Evolutionary conservation across 2,888 invertebrate genomes (phyloP), one percentile per base, ranked within the genome.

Genomic region (Ectemnius cavifrons): DNA sequence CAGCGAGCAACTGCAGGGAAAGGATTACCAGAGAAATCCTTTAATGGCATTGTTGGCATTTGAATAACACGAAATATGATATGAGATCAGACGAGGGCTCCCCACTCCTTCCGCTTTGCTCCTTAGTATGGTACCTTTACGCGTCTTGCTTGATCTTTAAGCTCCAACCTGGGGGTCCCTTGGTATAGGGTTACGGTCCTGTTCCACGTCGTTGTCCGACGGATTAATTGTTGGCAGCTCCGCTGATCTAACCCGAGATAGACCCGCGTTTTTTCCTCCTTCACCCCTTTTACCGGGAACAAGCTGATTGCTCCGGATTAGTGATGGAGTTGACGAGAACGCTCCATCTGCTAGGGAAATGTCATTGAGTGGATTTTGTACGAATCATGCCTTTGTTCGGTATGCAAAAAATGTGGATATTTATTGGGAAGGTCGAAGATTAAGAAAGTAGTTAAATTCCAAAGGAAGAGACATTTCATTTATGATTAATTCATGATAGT

Each of bases 31-130:
- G 80, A 85, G 86, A 89, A 90, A 89, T 89, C 89, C 87, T 89
- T 90, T 90, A 91, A 91, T 90, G 87, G 89, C 84, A 89, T 90
- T 90, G 90, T 90, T 90, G 87, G 86, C 86, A 88, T 90, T 90
- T 89, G 90, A 91, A 90, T 90, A 90, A 91, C 89, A 88, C 87
- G 91, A 90, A 91, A 91, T 87, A 88, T 84, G 90, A 90, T 89
- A 89, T 79, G 87, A 90, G 89, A 89, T 90, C 86, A 84, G 79
- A 75, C 77, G 70, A 77, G 68, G 71, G 72, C 71, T 73, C 71
- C 75, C 37, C 68, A 58, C 63, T 69, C 63, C 70, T 68, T 63
- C 79, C 37, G 11, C 37, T 37, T 8, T 37, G 8, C 37, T 6
- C 37, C 37, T 37, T 37, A 37, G 37, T 37, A 0, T 37, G 37